These are phyloP conservation scores for Laticauda colubrina DNA, from an alignment of 2,113 vertebrate species.

Conservation along the genomic window DNA sequence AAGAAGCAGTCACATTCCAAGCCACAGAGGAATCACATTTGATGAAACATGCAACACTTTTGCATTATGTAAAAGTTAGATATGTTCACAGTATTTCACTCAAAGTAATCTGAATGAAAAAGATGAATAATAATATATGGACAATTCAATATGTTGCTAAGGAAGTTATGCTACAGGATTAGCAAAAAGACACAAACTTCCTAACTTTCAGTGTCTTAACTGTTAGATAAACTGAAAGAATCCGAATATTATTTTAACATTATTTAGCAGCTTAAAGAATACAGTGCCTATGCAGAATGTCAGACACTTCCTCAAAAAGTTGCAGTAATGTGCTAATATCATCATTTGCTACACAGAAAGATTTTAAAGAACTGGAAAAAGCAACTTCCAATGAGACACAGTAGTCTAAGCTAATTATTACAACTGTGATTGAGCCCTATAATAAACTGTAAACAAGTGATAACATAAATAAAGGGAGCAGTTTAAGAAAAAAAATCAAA, in stretches of 20 bases:
- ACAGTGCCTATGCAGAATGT: background rate
- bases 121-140: background rate
- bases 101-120: background rate
- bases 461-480: slow-evolving; percentile 4
- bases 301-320: rapidly evolving
- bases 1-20: background rate
- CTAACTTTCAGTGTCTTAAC: background rate
- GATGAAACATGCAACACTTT: background rate
- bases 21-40: background rate
- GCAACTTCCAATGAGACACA: background rate
- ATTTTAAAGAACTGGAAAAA: slow-evolving; percentile 2
- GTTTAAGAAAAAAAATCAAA: background rate
- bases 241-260: background rate
- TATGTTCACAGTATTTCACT: background rate
- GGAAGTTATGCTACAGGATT: background rate
- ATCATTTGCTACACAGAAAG: background rate
- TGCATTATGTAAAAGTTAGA: background rate
- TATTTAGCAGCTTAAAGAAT: background rate
- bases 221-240: background rate
- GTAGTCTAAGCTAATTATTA: background rate
- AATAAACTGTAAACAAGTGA: background rate
- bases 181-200: background rate
- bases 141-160: background rate
- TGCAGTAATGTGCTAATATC: background rate
- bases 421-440: background rate